Conservation (phyloP, 2,113 vertebrate genomes). For the Excalfactoria chinensis region DNA sequence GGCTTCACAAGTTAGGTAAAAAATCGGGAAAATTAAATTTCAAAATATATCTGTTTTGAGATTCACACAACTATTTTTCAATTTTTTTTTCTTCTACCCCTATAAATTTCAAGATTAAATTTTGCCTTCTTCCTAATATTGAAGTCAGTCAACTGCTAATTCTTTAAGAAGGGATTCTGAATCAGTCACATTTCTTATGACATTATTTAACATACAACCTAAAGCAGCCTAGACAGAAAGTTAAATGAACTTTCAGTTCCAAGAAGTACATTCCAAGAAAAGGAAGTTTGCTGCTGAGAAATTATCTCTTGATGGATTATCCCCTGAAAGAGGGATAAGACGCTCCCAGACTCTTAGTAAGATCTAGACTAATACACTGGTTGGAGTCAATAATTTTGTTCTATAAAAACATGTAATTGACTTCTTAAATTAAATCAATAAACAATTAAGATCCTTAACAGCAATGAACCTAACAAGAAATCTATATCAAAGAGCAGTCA, state of each 20-base stretch:
- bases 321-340: background rate
- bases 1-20: background rate
- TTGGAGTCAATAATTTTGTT: background rate
- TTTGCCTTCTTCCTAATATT: background rate
- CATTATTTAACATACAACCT: background rate
- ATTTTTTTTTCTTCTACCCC: background rate
- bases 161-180: background rate
- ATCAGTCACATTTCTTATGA: background rate
- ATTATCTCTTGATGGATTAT: background rate
- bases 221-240: background rate
- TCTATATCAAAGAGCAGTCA: background rate
- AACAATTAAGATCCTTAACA: background rate
- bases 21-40: background rate
- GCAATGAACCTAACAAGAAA: background rate
- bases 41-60: background rate
- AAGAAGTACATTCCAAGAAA: background rate
- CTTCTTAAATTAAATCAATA: slow-evolving; percentile 35
- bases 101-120: background rate
- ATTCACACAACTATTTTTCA: background rate
- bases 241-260: background rate
- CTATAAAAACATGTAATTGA: background rate
- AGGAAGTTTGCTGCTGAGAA: background rate
- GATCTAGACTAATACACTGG: background rate
- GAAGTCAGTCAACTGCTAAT: background rate
- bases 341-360: background rate